Evolutionary conservation across 2,113 vertebrate species (phyloP), one percentile per base, ranked within the genome.

Genomic region (Chaetorhynchus papuensis): DNA sequence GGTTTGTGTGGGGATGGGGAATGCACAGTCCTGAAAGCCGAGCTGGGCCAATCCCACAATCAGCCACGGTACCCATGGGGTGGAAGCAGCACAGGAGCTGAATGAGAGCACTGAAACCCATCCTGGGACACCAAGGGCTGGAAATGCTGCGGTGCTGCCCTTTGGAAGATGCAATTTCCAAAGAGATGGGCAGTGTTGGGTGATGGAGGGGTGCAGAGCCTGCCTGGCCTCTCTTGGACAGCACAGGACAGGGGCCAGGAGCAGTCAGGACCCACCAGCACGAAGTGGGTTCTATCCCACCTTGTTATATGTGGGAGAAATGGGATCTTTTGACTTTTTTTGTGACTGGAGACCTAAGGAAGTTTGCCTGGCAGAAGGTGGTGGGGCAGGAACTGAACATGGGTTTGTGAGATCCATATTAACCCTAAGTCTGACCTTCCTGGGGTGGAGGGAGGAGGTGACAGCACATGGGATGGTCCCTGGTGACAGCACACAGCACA

Each of bases 151-250:
- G 0, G 22, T 47, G 37, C 60, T 71, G 70, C 35, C 26, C 42
- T 66, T 66, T 75, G 80, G 53, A 66, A 76, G 52, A 8, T 45
- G 26, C 1, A 6, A 1, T 76, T 85, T 47, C 56, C 57, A 54
- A 12, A n/a, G 1, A 20, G 33, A 44, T 53, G 35, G n/a, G 20
- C 39, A 35, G 61, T 6, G 15, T 4, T 66, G 83, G 23, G 30
- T 45, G 66, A 27, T 45, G 68, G 47, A 54, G 60, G 28, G 23
- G 30, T 3, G 24, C 70, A 71, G 64, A 64, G 17, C 39, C 42
- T 1, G 0, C 44, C 74, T 50, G 59, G 57, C 53, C 50, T 83
- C 0, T 0, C 23, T 3, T 39, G 50, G 57, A 33, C 37, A 87
- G 61, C 49, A 50, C 80, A 49, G 42, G 39, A 4, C 30, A 18